Base-by-base conservation (phyloP, 2,797 vertebrate species). In the Netta rufina region DNA sequence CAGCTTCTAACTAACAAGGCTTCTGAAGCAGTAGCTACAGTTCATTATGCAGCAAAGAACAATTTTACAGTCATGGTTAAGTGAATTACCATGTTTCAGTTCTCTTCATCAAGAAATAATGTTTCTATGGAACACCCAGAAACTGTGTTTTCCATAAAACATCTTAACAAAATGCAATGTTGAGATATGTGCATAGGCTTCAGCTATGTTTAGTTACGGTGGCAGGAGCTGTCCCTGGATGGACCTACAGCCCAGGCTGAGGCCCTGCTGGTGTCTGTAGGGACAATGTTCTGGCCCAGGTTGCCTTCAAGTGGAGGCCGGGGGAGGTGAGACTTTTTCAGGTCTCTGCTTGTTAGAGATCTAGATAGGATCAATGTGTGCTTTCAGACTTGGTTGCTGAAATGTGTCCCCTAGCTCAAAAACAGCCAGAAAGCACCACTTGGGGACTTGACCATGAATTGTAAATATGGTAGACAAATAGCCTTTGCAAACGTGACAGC, bases 281-380 rank as follows among this genome's bases (percentile, higher is more conserved):
- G 58, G 24, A n/a, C 12, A 1, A 1, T 13, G 4, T 43, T 45
- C 36, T 11, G 27, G 12, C 10, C 17, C n/a, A 51, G 24, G 6
- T 11, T 71, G n/a, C n/a, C 38, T 73, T 77, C 47, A 47, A 18
- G 5, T 32, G 24, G 32, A 64, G 13, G 28, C 28, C 24, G 0
- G 6, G 22, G 33, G 3, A 86, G 19, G 28, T 66, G 61, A 80
- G 8, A 4, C 21, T 11, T 78, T 90, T 71, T 36, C 54, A 72
- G 54, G 19, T 43, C 88, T 67, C 30, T 32, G 0, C 19, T 43
- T 49, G 21, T 5, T 67, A 19, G 67, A 36, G 47, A 28, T 41
- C 77, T 71, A 58, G 36, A 11, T 6, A 56, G 18, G 4, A n/a
- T 38, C 53, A 72, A 9, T 1, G 0, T 18, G 9, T 66, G 21